Conservation (phyloP, 2,113 vertebrate genomes). For the Fregetta grallaria region DNA sequence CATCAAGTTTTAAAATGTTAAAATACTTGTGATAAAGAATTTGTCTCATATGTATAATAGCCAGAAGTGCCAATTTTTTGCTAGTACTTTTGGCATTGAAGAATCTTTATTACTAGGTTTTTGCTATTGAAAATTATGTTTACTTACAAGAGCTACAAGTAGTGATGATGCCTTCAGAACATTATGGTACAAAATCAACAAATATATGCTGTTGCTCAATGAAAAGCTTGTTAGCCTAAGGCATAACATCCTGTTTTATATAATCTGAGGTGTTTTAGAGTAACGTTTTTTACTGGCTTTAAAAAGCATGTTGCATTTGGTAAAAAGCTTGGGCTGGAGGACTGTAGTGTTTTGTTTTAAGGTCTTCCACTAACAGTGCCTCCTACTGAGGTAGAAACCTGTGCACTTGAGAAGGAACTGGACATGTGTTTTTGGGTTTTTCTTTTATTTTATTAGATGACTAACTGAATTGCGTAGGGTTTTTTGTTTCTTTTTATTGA, state of each 20-base stretch:
- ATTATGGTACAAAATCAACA: slow-evolving; percentile 60
- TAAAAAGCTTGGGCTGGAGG: slow-evolving; percentile 43
- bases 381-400: slow-evolving; percentile 58
- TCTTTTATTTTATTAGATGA: slow-evolving; percentile 54
- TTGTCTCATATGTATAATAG: slow-evolving; percentile 54
- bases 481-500: slow-evolving; percentile 45
- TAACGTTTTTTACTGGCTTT: slow-evolving; percentile 53
- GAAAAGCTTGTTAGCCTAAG: slow-evolving; percentile 62
- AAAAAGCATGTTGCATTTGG: slow-evolving; percentile 41
- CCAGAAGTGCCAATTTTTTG: slow-evolving; percentile 71
- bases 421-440: slow-evolving; percentile 47
- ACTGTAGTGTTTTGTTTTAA: slow-evolving; percentile 67
- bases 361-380: slow-evolving; percentile 77
- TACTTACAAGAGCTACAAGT: slow-evolving; percentile 60
- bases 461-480: neutral
- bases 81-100: slow-evolving; percentile 57
- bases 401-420: slow-evolving; percentile 70
- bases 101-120: slow-evolving; percentile 64
- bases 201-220: slow-evolving; percentile 54
- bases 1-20: slow-evolving; percentile 56
- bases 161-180: slow-evolving; percentile 62
- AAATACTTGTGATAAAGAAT: slow-evolving; percentile 46
- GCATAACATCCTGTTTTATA: slow-evolving; percentile 45
- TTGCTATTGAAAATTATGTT: slow-evolving; percentile 67
- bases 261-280: slow-evolving; percentile 36